A percentile compares a stretch with the other conserved stretches of the same genome.
These are phyloP conservation scores for Ranitomeya variabilis DNA, from an alignment of 2,113 vertebrate species.

Conservation along the genomic window DNA sequence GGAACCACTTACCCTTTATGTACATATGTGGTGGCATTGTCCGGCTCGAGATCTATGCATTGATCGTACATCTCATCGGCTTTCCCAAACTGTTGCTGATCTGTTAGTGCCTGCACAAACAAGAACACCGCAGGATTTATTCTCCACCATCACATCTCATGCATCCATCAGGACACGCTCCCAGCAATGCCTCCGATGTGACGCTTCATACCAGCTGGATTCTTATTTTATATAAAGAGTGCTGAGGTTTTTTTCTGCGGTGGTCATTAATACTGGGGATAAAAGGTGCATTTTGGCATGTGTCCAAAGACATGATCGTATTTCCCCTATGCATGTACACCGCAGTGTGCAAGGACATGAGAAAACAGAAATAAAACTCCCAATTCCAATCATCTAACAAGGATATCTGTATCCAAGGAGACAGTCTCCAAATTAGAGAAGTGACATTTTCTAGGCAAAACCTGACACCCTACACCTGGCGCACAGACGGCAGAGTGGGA, in stretches of 20 bases:
- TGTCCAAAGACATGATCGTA: too few relatives aligned
- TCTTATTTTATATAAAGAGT: too few relatives aligned
- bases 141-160: too few relatives aligned
- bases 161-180: too few relatives aligned
- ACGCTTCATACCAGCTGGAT: too few relatives aligned
- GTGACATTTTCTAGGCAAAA: neutral
- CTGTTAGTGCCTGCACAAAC: conserved; percentile 86
- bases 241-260: too few relatives aligned
- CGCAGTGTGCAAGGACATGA: neutral
- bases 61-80: conserved; percentile 99
- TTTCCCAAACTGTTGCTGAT: conserved; percentile 98
- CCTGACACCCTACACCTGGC: neutral
- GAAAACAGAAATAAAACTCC: neutral
- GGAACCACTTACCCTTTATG: conserved; percentile 91
- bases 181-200: too few relatives aligned
- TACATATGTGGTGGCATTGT: conserved; percentile 97
- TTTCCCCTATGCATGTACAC: too few relatives aligned
- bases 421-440: neutral
- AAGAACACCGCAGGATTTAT: neutral
- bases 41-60: conserved; percentile 96
- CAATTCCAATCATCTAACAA: neutral
- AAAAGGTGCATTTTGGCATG: too few relatives aligned
- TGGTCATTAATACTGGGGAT: too few relatives aligned
- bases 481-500: neutral
- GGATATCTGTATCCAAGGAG: conserved; percentile 12